Conservation (phyloP, 2,797 vertebrate genomes). For the Helicolenus hilgendorfi region DNA sequence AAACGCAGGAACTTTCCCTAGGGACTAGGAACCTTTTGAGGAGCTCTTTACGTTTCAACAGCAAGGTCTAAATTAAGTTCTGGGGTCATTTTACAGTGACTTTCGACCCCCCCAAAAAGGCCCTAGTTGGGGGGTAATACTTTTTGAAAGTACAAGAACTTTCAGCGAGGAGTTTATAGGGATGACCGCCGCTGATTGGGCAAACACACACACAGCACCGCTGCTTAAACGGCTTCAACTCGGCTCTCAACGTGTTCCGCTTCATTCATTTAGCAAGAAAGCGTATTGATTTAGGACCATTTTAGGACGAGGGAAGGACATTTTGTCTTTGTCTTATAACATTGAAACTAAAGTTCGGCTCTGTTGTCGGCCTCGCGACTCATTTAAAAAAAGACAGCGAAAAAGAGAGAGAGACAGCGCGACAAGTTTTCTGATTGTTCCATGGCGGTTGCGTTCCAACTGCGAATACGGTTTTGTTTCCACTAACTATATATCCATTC, state of each 20-base stretch:
- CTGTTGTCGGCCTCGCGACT: neutral
- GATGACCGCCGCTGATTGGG: neutral
- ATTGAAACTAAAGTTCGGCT: neutral
- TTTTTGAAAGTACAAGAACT: neutral
- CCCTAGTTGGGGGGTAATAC: neutral
- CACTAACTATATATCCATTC: neutral
- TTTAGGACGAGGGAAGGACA: neutral
- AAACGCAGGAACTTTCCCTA: neutral
- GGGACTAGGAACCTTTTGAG: neutral
- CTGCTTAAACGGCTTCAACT: neutral
- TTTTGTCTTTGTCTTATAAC: neutral
- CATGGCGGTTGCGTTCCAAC: neutral
- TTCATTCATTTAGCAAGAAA: neutral
- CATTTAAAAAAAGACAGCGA: neutral
- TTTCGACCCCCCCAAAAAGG: neutral
- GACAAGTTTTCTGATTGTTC: neutral
- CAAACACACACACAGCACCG: neutral
- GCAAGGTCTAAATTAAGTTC: neutral
- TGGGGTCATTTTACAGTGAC: neutral
- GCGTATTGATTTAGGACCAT: neutral
- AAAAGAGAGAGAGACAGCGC: neutral
- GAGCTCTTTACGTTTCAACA: neutral
- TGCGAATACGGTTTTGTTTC: neutral
- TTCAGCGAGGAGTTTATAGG: neutral
- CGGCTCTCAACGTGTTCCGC: neutral